phyloP scores from a whole-genome alignment of 1,140 invertebrate species.

The Listronotus oregonensis region DNA sequence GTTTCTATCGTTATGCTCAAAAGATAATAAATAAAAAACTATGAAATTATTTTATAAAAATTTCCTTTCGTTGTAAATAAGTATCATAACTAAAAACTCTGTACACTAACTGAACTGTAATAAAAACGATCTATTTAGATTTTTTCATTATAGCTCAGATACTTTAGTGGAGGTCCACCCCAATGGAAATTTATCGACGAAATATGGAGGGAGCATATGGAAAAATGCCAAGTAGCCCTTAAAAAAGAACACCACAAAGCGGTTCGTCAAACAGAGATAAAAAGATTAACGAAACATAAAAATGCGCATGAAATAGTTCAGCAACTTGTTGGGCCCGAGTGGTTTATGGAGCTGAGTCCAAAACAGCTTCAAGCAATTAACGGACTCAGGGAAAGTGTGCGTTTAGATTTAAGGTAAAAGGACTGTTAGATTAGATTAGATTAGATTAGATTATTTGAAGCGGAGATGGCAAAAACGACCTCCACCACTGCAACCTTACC shows the following conservation, averaged over 20 bases:
- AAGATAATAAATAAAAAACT: too few relatives aligned
- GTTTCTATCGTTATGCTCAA: too few relatives aligned
- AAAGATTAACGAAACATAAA: conserved; percentile 3
- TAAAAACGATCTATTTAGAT: too few relatives aligned
- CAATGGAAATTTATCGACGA: conserved; percentile 45
- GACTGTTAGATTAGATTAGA: too few relatives aligned
- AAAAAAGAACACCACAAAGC: conserved; percentile 26
- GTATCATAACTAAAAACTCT: too few relatives aligned
- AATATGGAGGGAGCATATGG: conserved; percentile 36
- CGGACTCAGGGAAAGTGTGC: conserved; percentile 34
- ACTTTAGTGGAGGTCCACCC: conserved; percentile 39
- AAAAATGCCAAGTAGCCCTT: conserved; percentile 30
- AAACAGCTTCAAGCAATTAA: conserved; percentile 45
- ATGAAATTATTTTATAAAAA: too few relatives aligned
- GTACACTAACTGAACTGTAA: too few relatives aligned
- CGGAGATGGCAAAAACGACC: too few relatives aligned
- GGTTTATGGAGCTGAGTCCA: conserved; percentile 53
- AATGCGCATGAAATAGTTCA: conserved; percentile 16
- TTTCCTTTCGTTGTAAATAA: too few relatives aligned
- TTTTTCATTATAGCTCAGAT: conserved; percentile 28
- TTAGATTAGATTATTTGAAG: too few relatives aligned
- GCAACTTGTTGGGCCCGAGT: conserved; percentile 45
- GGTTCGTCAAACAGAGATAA: conserved; percentile 11
- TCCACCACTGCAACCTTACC: too few relatives aligned
- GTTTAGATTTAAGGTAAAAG: conserved; percentile 5